phyloP scores from a whole-genome alignment of 1,140 invertebrate genomes.

The Drosophila biarmipes region DNA sequence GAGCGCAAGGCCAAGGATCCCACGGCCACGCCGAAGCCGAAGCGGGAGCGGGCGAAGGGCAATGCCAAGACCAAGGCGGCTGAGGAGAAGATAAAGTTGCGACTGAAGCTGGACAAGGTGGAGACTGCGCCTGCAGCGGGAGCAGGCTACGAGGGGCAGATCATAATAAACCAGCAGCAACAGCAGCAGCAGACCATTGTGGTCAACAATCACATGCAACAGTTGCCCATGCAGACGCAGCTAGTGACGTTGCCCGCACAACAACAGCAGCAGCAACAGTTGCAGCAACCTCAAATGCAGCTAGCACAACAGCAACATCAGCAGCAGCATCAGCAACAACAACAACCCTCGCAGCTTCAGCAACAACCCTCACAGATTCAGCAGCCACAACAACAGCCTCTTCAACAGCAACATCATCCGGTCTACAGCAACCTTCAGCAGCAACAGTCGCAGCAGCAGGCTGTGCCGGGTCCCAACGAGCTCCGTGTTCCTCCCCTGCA shows the following conservation, averaged over 20 bases:
- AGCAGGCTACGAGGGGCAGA: conserved; percentile 37
- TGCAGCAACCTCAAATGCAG: conserved; percentile 55
- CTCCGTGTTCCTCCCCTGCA: conserved; percentile 94
- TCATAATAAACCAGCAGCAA: conserved; percentile 48
- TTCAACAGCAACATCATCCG: conserved; percentile 45
- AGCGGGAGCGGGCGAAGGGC: conserved; percentile 79
- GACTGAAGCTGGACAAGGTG: conserved; percentile 92
- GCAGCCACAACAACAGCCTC: conserved; percentile 31
- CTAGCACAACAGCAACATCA: conserved; percentile 54
- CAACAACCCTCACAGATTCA: conserved; percentile 14
- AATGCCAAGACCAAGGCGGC: conserved; percentile 82
- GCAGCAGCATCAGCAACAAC: conserved; percentile 10
- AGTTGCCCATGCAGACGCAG: conserved; percentile 55
- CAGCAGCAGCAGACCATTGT: conserved; percentile 35
- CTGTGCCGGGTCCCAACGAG: conserved; percentile 86
- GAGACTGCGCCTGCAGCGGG: conserved; percentile 89
- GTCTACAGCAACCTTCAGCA: conserved; percentile 57
- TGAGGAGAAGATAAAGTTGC: conserved; percentile 92
- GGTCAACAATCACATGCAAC: conserved; percentile 28
- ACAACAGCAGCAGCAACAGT: conserved; percentile 34
- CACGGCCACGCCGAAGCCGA: conserved; percentile 60
- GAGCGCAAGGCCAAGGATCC: conserved; percentile 76
- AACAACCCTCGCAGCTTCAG: conserved; percentile 21
- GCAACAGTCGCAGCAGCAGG: conserved; percentile 55
- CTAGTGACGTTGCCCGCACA: conserved; percentile 32